Evolutionary conservation across 2,113 vertebrate genomes (phyloP).

Genomic region (Psophia crepitans): DNA sequence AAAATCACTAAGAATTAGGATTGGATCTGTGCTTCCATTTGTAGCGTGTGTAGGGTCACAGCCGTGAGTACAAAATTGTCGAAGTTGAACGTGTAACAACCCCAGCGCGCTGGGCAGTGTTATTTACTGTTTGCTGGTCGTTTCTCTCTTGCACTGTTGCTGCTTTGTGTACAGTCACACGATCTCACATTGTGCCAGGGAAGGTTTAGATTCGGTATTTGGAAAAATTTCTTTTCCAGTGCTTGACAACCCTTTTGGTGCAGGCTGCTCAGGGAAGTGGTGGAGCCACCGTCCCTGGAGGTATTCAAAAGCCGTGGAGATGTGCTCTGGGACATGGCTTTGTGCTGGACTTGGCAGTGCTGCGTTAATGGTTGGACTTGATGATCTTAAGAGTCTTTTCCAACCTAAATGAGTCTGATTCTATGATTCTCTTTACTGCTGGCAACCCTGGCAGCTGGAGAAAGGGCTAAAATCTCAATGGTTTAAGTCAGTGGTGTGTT

Average conservation of each 20-base stretch:
- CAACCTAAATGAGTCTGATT: neutral
- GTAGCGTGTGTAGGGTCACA: neutral
- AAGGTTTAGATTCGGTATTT: neutral
- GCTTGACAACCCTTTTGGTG: no score
- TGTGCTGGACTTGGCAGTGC: neutral
- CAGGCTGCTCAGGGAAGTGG: neutral
- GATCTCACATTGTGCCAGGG: neutral
- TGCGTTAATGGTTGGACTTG: accelerated
- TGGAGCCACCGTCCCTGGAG: accelerated
- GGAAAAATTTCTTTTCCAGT: neutral
- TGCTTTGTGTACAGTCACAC: neutral
- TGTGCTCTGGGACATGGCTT: accelerated
- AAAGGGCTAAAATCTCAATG: accelerated
- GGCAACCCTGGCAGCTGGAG: neutral
- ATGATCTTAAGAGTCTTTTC: neutral
- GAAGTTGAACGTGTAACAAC: neutral
- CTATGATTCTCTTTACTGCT: neutral
- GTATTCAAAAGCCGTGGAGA: accelerated
- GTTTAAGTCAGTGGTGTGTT: neutral
- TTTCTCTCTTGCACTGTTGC: neutral
- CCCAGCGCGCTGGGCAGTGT: neutral
- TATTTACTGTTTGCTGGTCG: neutral
- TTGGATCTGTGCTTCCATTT: neutral
- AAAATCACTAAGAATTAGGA: neutral
- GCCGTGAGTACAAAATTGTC: neutral